phyloP scores from a whole-genome alignment of 2,888 invertebrate species.

The Eupithecia subfuscata region DNA sequence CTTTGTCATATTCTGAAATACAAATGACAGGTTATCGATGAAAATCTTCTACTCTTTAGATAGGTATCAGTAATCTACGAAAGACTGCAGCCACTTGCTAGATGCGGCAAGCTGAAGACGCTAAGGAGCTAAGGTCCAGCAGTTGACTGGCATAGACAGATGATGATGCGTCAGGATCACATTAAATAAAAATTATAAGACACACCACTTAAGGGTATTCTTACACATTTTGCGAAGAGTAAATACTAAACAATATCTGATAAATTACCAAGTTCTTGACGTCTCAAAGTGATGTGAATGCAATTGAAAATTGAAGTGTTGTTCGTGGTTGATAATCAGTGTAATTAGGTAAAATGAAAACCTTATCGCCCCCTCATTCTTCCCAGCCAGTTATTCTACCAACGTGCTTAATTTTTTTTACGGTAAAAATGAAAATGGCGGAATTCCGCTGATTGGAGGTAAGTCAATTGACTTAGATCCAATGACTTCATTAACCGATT shows the following conservation, averaged over 20 bases:
- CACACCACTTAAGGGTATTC: background rate
- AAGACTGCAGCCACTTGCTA: background rate
- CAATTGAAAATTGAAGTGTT: background rate
- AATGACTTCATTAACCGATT: background rate
- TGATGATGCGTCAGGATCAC: background rate
- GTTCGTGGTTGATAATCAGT: background rate
- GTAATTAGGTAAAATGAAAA: background rate
- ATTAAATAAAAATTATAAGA: background rate
- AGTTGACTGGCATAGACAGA: background rate
- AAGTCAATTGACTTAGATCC: background rate
- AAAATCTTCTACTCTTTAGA: background rate
- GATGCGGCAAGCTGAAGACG: background rate
- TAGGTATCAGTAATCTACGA: background rate
- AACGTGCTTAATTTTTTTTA: background rate
- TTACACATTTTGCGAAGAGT: background rate
- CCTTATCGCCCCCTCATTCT: background rate
- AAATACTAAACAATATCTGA: background rate
- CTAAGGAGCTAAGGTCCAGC: background rate
- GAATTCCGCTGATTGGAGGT: background rate
- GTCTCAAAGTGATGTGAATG: background rate
- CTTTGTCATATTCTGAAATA: constrained; percentile 70
- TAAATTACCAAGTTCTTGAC: background rate
- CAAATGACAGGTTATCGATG: background rate
- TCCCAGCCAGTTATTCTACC: background rate
- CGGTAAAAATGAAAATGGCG: background rate